Base-by-base conservation (phyloP, 2,888 invertebrate species). In the Perizoma flavofasciatum region DNA sequence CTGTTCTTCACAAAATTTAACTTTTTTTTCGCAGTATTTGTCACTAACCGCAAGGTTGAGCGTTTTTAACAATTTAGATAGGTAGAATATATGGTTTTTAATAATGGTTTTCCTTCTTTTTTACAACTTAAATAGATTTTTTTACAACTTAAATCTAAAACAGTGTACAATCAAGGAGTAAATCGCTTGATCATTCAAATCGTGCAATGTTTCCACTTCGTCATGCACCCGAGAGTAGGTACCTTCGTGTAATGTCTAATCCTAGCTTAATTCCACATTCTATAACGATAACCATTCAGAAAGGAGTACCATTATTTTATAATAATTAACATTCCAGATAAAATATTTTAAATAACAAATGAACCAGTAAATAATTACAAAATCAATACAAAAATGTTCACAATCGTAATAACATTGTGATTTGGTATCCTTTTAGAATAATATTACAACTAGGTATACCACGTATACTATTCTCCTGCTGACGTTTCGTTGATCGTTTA, bases 301-400 rank as follows among this genome's bases (percentile, higher is more conserved):
- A 49, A 59, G 64, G 63, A 68, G 68, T 68, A 68, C 68, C 59
- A 55, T 66, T 66, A 22, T 61, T 57, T 37, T 49, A 61, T 60
- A 44, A 61, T 47, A 55, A 50, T 61, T 63, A 67, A 65, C 69
- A 69, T 52, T 69, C 65, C 67, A 53, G 52, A 48, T 41, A 52
- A 40, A 49, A 37, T 39, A 35, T 43, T 46, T 7, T 50, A 54
- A 50, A 52, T 57, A 58, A 61, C 47, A 46, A 4, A 41, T 39
- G 4, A 39, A 56, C 49, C n/a, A 53, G 5, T 34, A 49, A 52
- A 55, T 37, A 11, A 33, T 8, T 41, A 9, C 11, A 7, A 54
- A 39, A 10, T 8, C 49, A 49, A 11, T 22, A 37, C 6, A n/a
- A 47, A 35, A 22, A 49, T n/a, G n/a, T n/a, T n/a, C n/a, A n/a